phyloP scores from a whole-genome alignment of 2,113 vertebrate species.

The Charadrius vociferus region DNA sequence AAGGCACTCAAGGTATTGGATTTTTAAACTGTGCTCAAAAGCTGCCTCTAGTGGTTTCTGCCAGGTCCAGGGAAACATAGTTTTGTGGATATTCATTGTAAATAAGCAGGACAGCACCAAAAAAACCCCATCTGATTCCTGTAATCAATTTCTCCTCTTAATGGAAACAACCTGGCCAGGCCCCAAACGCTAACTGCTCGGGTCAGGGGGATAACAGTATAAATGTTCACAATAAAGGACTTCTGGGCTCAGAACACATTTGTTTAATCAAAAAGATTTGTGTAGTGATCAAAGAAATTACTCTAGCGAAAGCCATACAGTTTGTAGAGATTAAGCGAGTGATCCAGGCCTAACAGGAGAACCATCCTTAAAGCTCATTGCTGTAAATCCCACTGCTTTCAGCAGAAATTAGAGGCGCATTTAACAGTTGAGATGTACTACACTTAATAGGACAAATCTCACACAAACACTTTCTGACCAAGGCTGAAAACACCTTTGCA shows the following conservation, averaged over 20 bases:
- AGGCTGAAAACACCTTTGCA: neutral
- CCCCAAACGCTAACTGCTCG: neutral
- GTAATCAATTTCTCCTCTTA: neutral
- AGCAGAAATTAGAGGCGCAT: neutral
- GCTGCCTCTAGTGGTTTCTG: neutral
- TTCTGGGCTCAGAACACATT: neutral
- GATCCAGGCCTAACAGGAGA: neutral
- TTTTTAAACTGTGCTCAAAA: neutral
- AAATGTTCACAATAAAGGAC: neutral
- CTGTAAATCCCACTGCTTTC: neutral
- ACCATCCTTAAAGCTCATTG: neutral
- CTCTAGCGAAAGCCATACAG: neutral
- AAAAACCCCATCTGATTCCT: neutral
- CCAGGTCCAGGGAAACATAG: neutral
- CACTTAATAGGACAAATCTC: neutral
- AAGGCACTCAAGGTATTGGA: neutral
- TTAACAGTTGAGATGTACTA: neutral
- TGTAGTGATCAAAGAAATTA: slow-evolving; percentile 43
- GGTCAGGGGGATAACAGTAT: neutral
- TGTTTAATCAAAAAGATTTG: slow-evolving; percentile 31
- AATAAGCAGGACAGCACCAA: neutral
- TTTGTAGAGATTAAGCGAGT: neutral
- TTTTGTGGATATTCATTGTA: neutral
- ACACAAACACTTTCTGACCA: neutral
- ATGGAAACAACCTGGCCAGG: slow-evolving; percentile 7